Percentiles rank a stretch among this genome's conserved stretches.
These are phyloP conservation scores for Nyctalus aviator DNA, from an alignment of 2,797 vertebrate genomes.

Conservation along the genomic window DNA sequence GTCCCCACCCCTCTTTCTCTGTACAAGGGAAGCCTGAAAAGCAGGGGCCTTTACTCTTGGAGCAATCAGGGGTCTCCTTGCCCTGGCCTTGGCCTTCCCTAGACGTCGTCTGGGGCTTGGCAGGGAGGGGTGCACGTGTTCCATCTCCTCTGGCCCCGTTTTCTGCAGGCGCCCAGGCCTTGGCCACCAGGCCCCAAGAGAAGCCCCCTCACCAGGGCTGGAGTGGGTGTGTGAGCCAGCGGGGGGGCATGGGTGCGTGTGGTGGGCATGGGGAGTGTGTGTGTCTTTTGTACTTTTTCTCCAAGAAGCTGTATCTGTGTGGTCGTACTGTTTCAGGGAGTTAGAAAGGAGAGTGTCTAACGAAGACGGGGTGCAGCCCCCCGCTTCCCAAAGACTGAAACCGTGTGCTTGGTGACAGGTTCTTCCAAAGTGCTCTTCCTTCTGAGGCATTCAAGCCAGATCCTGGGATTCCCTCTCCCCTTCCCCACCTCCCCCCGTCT, in stretches of 20 bases:
- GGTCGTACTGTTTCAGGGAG: slow-evolving; percentile 57
- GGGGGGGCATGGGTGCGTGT: background rate
- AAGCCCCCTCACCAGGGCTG: background rate
- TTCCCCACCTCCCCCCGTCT: background rate
- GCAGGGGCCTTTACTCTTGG: slow-evolving; percentile 85
- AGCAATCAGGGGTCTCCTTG: slow-evolving; percentile 81
- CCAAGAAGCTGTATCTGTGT: slow-evolving; percentile 70
- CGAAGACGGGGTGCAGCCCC: background rate
- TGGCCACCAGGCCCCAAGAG: background rate
- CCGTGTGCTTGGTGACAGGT: slow-evolving; percentile 64
- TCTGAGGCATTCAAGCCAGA: slow-evolving; percentile 84
- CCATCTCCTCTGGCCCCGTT: background rate
- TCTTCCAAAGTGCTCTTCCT: slow-evolving; percentile 83
- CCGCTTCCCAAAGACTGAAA: background rate
- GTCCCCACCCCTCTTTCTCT: slow-evolving; percentile 81
- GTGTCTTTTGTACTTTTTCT: slow-evolving; percentile 49
- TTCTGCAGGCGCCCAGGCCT: background rate
- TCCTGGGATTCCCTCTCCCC: background rate
- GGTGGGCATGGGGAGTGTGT: background rate
- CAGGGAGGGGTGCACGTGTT: fast-evolving
- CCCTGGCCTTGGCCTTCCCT: background rate
- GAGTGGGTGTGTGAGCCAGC: background rate
- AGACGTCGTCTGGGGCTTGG: background rate
- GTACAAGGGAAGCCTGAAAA: slow-evolving; percentile 85
- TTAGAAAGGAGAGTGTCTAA: slow-evolving; percentile 45